Conservation (phyloP, 2,888 invertebrate species). For the Hyles lineata region DNA sequence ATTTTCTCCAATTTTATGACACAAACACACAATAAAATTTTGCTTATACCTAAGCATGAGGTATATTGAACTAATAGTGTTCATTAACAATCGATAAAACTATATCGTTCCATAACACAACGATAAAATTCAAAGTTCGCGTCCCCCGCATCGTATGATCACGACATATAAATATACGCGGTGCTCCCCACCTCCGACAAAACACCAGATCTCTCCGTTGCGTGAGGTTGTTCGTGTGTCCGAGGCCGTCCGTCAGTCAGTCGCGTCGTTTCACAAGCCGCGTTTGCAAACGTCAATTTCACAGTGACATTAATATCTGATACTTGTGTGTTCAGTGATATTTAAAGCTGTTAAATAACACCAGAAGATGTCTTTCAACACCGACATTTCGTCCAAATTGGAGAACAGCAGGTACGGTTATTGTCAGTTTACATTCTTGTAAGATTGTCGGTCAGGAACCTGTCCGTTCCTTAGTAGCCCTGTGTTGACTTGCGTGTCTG, state of each 20-base stretch:
- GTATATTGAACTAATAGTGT: conserved; percentile 40
- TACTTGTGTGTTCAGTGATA: conserved; percentile 83
- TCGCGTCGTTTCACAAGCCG: conserved; percentile 72
- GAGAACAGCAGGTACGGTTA: conserved; percentile 82
- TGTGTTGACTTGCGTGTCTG: conserved; percentile 39
- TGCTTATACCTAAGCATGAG: conserved; percentile 40
- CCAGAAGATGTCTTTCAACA: conserved; percentile 83
- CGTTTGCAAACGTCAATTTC: conserved; percentile 66
- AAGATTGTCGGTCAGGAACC: conserved; percentile 50
- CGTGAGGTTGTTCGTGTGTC: conserved; percentile 61
- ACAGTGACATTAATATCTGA: conserved; percentile 67
- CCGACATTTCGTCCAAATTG: conserved; percentile 79
- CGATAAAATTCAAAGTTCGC: conserved; percentile 69
- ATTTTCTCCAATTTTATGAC: conserved; percentile 53
- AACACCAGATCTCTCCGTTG: conserved; percentile 74
- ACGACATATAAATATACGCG: conserved; percentile 77
- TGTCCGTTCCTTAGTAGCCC: conserved; percentile 53
- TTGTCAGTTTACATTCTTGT: conserved; percentile 51
- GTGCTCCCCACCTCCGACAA: conserved; percentile 76
- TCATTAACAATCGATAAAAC: conserved; percentile 50
- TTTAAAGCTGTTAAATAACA: conserved; percentile 78
- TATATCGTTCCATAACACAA: conserved; percentile 53
- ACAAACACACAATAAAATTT: conserved; percentile 48
- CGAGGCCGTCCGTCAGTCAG: conserved; percentile 53
- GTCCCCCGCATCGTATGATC: conserved; percentile 81